A percentile compares a stretch with the other conserved stretches of the same genome.
Evolutionary conservation across 2,113 vertebrate genomes (phyloP).

Genomic region (Halcyon senegalensis): DNA sequence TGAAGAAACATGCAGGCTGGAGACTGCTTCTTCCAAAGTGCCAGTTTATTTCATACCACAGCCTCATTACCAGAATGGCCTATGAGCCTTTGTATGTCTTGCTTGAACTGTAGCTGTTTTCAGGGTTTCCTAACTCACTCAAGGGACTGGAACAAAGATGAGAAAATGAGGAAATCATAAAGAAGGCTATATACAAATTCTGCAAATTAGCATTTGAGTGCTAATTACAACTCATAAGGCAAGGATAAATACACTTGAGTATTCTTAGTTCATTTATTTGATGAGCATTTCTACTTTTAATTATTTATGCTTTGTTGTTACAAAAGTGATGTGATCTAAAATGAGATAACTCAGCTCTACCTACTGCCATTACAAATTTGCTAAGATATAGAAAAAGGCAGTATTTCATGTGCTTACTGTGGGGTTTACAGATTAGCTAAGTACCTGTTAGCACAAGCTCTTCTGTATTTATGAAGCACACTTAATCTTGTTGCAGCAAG

Average conservation of each 20-base stretch:
- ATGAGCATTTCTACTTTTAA: neutral
- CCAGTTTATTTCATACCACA: neutral
- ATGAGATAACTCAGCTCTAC: neutral
- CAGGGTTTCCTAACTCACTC: neutral
- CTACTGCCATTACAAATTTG: neutral
- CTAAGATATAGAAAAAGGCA: neutral
- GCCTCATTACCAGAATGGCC: neutral
- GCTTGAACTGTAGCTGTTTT: neutral
- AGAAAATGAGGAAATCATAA: neutral
- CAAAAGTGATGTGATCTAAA: neutral
- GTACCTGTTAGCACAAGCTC: neutral
- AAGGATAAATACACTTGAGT: neutral
- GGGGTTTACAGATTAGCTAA: neutral
- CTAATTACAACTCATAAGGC: neutral
- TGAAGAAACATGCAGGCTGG: neutral
- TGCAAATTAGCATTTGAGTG: neutral
- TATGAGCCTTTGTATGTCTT: neutral
- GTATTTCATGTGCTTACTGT: neutral
- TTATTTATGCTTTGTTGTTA: neutral
- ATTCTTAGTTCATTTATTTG: neutral
- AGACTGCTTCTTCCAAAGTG: neutral
- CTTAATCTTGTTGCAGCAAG: neutral
- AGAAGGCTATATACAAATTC: neutral
- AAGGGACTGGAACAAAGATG: neutral
- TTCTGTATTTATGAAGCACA: neutral